Base-by-base conservation (phyloP, 2,797 vertebrate genomes). In the Myotis planiceps region DNA sequence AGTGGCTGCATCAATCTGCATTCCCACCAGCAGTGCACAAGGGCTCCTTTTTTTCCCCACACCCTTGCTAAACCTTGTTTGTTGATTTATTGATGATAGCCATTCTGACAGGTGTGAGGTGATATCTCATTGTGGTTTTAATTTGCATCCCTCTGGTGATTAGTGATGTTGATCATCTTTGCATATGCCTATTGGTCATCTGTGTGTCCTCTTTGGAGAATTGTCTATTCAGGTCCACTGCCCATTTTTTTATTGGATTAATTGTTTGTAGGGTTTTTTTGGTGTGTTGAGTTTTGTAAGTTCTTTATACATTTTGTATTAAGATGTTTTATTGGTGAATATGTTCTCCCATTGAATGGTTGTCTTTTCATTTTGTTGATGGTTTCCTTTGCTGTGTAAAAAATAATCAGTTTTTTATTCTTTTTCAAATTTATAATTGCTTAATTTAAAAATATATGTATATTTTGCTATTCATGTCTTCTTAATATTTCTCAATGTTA, bases 401-500 rank as follows among this genome's bases (percentile, higher is more conserved):
- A 75, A 75, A 10, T 4, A n/a, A 37, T 60, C 18, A 49, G 32
- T n/a, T 93, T 82, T 84, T 80, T 55, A 72, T 81, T 93, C 84
- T 53, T 79, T 13, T 88, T 85, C 12, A 66, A 72, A 65, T 78
- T 80, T 69, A 53, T 58, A 88, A 78, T 86, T 66, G 25, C 10
- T 79, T 87, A 72, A 39, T 80, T 90, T n/a, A 29, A 84, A 78
- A 92, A 92, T 55, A 32, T 74, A 21, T 88, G 9, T 13, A n/a
- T 89, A 81, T 63, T 92, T 88, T 78, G 7, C 23, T 49, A 76
- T 49, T 79, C 27, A 34, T 15, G 2, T 66, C 2, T 69, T 88
- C 66, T 74, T 55, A 74, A 88, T 88, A 21, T 80, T 93, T 75
- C 58, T 32, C 80, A 90, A 65, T 90, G n/a, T 97, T 42, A 58